Conservation (phyloP, 2,797 vertebrate species). For the Pelodytes ibericus region DNA sequence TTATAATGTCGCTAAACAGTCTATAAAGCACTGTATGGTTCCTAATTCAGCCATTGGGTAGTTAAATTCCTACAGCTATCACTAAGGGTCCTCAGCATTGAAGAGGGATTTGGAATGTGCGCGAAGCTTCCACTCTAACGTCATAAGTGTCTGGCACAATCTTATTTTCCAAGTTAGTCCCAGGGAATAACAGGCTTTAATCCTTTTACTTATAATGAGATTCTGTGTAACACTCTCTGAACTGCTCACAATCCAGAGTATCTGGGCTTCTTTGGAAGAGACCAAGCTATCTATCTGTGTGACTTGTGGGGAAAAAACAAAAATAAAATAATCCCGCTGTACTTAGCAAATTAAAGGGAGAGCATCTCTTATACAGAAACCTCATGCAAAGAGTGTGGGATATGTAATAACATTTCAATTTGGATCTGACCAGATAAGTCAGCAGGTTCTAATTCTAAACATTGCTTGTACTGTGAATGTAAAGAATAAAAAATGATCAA, state of each 20-base stretch:
- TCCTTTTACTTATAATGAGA: constrained; percentile 34
- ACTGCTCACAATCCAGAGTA: constrained; percentile 25
- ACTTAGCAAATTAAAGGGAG: no score
- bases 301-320: not conserved
- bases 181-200: constrained; percentile 8
- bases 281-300: not conserved
- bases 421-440: no score
- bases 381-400: no score
- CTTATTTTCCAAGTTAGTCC: not conserved
- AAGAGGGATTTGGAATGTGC: not conserved
- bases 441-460: no score
- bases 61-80: no score
- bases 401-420: not conserved
- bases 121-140: not conserved
- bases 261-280: not conserved
- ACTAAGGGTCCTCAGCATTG: no score
- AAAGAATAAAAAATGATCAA: no score
- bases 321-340: not conserved
- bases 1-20: no score
- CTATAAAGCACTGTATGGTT: no score
- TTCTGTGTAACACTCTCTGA: constrained; percentile 23
- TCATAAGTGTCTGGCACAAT: not conserved
- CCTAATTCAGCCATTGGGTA: no score
- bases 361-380: no score
- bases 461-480: no score